These are phyloP conservation scores for Drosophila parvula DNA, from an alignment of 1,140 invertebrate genomes.

Conservation along the genomic window DNA sequence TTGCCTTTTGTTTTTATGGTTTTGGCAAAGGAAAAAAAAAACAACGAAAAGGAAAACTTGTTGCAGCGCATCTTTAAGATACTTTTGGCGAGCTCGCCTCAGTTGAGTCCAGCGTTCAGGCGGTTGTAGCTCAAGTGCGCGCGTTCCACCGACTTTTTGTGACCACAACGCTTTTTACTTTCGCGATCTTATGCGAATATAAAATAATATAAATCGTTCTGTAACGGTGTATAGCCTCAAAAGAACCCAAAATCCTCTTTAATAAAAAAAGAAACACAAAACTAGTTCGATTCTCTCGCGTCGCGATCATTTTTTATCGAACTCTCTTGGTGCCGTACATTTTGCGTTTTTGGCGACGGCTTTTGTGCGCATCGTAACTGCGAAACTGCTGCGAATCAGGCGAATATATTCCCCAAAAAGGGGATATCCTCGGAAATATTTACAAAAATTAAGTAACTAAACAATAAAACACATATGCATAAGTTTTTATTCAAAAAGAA, in stretches of 20 bases:
- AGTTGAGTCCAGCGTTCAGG: slow-evolving; percentile 77
- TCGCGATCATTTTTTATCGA: slow-evolving; percentile 23
- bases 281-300: slow-evolving; percentile 21
- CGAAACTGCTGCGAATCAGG: neutral
- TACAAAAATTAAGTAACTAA: slow-evolving; percentile 15
- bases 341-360: slow-evolving; percentile 59
- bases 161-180: slow-evolving; percentile 13
- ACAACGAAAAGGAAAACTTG: slow-evolving; percentile 11
- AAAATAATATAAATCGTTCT: slow-evolving; percentile 9
- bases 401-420: neutral
- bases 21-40: slow-evolving; percentile 42
- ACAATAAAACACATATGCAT: neutral
- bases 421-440: neutral
- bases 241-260: neutral
- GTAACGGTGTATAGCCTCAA: neutral
- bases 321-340: slow-evolving; percentile 25
- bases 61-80: slow-evolving; percentile 75
- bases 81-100: slow-evolving; percentile 58
- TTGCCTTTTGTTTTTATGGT: slow-evolving; percentile 64
- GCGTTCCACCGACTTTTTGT: slow-evolving; percentile 58
- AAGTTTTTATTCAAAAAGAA: neutral
- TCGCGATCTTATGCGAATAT: slow-evolving; percentile 34
- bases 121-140: slow-evolving; percentile 80
- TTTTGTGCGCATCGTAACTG: slow-evolving; percentile 37
- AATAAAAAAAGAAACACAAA: neutral